phyloP scores from a whole-genome alignment of 2,888 invertebrate genomes.

The Hartigia nigra region DNA sequence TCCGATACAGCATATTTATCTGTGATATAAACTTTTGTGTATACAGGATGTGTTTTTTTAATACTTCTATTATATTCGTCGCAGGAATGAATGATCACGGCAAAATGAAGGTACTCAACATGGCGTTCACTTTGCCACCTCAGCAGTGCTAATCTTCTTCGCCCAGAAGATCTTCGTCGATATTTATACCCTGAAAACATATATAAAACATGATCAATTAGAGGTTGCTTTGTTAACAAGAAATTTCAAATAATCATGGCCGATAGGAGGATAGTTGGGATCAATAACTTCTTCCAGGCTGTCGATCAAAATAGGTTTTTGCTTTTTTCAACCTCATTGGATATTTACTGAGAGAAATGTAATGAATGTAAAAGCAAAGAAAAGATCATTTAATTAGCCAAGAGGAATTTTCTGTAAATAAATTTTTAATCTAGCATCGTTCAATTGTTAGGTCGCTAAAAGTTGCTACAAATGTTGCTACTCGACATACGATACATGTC shows the following conservation, averaged over 20 bases:
- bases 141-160: conserved; percentile 59
- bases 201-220: not conserved
- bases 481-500: conserved; percentile 19
- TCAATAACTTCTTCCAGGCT: conserved; percentile 3
- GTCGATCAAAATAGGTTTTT: not conserved
- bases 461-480: conserved; percentile 23
- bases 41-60: not conserved
- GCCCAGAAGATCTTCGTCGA: conserved; percentile 79
- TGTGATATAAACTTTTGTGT: not conserved
- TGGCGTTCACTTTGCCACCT: not conserved
- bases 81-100: conserved; percentile 38
- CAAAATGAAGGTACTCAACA: conserved; percentile 11
- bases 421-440: not conserved
- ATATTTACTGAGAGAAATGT: conserved; percentile 2
- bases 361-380: not conserved
- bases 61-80: conserved; percentile 8
- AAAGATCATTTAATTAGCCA: not conserved
- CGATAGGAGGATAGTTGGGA: not conserved
- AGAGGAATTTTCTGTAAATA: not conserved
- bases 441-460: not conserved
- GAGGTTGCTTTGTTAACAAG: not conserved
- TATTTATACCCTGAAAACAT: conserved; percentile 75
- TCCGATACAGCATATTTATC: not conserved
- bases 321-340: not conserved
- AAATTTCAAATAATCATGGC: not conserved